phyloP scores from a whole-genome alignment of 2,113 vertebrate genomes.

The Perognathus longimembris region DNA sequence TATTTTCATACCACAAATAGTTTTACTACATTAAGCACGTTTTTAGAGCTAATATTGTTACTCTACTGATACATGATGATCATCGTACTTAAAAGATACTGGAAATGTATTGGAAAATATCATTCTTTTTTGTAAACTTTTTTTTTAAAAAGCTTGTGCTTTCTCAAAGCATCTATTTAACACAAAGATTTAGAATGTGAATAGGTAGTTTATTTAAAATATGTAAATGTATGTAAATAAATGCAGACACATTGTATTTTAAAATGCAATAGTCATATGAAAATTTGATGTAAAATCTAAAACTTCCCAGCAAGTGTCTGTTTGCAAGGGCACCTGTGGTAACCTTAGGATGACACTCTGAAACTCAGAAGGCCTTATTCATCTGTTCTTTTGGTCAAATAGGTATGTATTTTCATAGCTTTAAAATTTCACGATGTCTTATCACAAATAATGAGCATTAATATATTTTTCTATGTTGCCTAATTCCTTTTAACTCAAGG shows the following conservation, averaged over 20 bases:
- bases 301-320: constrained; percentile 6
- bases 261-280: constrained; percentile 7
- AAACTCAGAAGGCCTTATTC: background rate
- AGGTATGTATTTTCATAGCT: constrained; percentile 1
- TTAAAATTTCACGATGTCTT: constrained; percentile 39
- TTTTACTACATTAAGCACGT: too few relatives aligned
- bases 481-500: constrained; percentile 37
- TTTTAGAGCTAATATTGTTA: too few relatives aligned
- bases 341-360: background rate
- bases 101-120: too few relatives aligned
- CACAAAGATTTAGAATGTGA: constrained; percentile 36
- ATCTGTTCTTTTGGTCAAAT: constrained; percentile 39
- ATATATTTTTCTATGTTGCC: background rate
- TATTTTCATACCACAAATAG: too few relatives aligned
- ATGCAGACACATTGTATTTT: constrained; percentile 40
- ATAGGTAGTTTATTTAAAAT: constrained; percentile 35
- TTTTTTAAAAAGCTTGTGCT: background rate
- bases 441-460: background rate
- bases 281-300: constrained; percentile 24
- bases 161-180: constrained; percentile 18
- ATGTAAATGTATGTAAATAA: constrained; percentile 29
- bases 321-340: background rate
- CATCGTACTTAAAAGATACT: too few relatives aligned
- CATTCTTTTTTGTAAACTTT: too few relatives aligned
- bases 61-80: too few relatives aligned